phyloP scores from a whole-genome alignment of 1,140 invertebrate genomes.

The Tetragonula clypearis region DNA sequence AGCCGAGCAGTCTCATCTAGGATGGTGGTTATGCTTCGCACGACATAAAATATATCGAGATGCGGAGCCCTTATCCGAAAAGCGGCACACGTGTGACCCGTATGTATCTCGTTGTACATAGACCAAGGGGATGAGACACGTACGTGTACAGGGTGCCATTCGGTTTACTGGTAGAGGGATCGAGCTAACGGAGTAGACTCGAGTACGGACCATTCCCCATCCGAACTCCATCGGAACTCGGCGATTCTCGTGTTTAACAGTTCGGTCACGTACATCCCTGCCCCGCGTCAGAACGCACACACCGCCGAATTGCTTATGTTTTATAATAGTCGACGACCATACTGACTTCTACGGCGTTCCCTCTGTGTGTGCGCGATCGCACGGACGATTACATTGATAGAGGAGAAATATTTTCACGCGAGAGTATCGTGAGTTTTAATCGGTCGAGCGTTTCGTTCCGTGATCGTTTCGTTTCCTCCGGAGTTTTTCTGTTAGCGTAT shows the following conservation, averaged over 20 bases:
- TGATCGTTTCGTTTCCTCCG: too few species aligned
- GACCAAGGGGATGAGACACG: constrained; percentile 39
- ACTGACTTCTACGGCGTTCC: neutral
- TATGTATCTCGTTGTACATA: constrained; percentile 54
- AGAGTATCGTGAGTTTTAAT: constrained; percentile 4
- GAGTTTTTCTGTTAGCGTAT: neutral
- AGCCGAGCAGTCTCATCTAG: neutral
- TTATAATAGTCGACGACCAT: constrained; percentile 48
- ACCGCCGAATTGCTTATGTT: constrained; percentile 63
- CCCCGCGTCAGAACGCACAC: constrained; percentile 37
- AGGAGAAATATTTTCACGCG: constrained; percentile 12
- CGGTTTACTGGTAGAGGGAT: constrained; percentile 33
- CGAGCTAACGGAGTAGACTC: constrained; percentile 52
- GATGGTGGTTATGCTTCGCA: constrained; percentile 48
- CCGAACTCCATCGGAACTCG: constrained; percentile 65
- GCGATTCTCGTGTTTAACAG: constrained; percentile 58
- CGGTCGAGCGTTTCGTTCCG: neutral
- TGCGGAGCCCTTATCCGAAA: constrained; percentile 48
- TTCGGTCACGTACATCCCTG: constrained; percentile 59
- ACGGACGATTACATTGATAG: neutral
- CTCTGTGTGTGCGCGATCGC: neutral
- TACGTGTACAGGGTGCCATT: constrained; percentile 54
- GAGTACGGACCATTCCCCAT: constrained; percentile 59
- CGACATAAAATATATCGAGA: constrained; percentile 54
- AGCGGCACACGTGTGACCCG: constrained; percentile 53